phyloP scores from a whole-genome alignment of 2,113 vertebrate genomes.

The Pseudorasbora parva region DNA sequence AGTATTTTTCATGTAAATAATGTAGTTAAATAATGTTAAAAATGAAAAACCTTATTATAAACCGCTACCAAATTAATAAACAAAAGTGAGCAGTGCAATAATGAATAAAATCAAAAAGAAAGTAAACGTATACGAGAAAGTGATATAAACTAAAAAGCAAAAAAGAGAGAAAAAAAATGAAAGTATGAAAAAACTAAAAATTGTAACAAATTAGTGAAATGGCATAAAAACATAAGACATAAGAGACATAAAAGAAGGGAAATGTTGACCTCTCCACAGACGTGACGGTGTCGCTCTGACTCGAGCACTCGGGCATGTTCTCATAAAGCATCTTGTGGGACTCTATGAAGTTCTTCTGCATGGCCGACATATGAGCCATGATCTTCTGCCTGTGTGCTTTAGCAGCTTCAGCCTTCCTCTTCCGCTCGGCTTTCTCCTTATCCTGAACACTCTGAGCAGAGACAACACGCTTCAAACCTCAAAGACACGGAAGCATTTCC shows the following conservation, averaged over 20 bases:
- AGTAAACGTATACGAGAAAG: no score
- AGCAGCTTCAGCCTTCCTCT: constrained; percentile 95
- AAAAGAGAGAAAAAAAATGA: neutral
- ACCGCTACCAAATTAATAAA: neutral
- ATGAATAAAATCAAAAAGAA: no score
- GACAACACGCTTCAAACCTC: neutral
- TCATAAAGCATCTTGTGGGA: constrained; percentile 95
- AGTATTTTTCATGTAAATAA: no score
- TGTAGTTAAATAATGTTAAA: no score
- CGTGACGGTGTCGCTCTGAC: constrained; percentile 63
- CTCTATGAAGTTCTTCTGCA: constrained; percentile 99
- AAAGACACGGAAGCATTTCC: neutral
- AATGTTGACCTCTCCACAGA: constrained; percentile 71
- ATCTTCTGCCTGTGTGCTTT: constrained; percentile 96
- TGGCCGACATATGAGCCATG: constrained; percentile 98
- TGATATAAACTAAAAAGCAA: neutral
- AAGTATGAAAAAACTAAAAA: neutral
- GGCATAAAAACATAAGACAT: neutral
- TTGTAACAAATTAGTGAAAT: neutral
- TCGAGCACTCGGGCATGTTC: constrained; percentile 82
- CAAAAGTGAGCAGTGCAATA: neutral
- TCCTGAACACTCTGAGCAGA: constrained; percentile 83
- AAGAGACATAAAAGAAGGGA: neutral
- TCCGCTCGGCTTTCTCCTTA: constrained; percentile 94
- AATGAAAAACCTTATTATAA: no score